phyloP scores from a whole-genome alignment of 1,140 invertebrate species.

The Triops cancriformis region DNA sequence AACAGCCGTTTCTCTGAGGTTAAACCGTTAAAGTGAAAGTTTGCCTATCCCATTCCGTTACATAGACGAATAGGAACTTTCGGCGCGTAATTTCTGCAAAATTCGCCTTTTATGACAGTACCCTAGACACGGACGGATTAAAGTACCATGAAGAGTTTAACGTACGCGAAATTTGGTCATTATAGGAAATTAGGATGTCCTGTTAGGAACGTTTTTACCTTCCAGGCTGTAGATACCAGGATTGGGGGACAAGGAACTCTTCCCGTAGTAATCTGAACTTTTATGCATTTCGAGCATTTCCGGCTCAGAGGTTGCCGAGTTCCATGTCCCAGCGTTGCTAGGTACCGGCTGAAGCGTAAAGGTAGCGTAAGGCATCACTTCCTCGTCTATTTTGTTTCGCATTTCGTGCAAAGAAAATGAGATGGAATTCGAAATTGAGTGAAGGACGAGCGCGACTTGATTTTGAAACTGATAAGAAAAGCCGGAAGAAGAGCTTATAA shows the following conservation, averaged over 20 bases:
- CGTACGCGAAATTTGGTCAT: too few species aligned
- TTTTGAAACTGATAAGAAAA: neutral
- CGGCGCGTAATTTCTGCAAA: too few species aligned
- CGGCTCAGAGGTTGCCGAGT: neutral
- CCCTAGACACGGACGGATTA: too few species aligned
- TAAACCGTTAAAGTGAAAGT: too few species aligned
- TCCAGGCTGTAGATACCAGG: neutral
- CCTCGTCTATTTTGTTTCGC: constrained; percentile 16
- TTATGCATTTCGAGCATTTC: constrained; percentile 1
- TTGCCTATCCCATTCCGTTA: too few species aligned
- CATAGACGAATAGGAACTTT: too few species aligned
- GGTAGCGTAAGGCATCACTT: constrained; percentile 26
- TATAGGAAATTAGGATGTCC: neutral
- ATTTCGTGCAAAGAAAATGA: neutral
- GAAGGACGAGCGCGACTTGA: too few species aligned
- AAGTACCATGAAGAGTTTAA: too few species aligned
- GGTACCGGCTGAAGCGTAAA: constrained; percentile 26
- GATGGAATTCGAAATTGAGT: neutral
- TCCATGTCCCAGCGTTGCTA: neutral
- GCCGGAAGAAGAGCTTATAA: neutral
- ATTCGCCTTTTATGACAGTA: too few species aligned
- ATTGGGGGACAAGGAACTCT: neutral
- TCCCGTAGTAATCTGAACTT: neutral
- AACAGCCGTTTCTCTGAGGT: too few species aligned
- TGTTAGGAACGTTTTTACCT: neutral